phyloP scores from a whole-genome alignment of 1,140 invertebrate genomes.

The Thereuonema tuberculata region DNA sequence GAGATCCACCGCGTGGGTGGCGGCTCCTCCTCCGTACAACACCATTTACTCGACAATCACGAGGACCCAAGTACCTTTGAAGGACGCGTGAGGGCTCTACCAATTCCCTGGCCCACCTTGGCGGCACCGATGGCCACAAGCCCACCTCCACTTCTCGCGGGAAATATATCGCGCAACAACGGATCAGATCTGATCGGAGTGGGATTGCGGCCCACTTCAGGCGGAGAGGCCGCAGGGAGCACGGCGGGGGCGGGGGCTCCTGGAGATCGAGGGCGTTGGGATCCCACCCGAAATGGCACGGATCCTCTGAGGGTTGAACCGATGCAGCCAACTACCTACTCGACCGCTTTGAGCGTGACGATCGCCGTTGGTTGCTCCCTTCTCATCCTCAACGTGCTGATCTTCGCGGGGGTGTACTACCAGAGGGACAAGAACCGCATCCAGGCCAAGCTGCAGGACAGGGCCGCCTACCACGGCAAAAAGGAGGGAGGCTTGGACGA shows the following conservation, averaged over 20 bases:
- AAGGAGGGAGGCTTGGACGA: not conserved
- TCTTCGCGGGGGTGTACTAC: conserved; percentile 59
- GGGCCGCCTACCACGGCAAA: conserved; percentile 10
- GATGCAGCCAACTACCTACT: conserved; percentile 14
- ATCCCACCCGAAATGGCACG: not conserved
- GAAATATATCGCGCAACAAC: not conserved
- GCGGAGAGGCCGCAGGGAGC: too few species aligned
- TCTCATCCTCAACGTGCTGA: conserved; percentile 62
- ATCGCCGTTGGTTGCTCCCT: conserved; percentile 62
- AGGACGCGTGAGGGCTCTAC: conserved; percentile 54
- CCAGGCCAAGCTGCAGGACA: conserved; percentile 38
- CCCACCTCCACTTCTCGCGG: not conserved
- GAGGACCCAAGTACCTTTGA: conserved; percentile 66
- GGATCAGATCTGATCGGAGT: not conserved
- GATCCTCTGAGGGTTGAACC: not conserved
- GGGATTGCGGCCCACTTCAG: not conserved
- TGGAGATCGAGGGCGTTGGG: not conserved
- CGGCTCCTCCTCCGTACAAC: conserved; percentile 38
- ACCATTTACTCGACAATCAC: conserved; percentile 69
- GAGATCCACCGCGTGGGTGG: conserved; percentile 65
- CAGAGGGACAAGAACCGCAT: conserved; percentile 46
- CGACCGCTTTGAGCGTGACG: conserved; percentile 48
- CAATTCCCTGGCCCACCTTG: conserved; percentile 14
- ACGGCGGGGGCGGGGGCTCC: not conserved
- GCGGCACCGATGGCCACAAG: not conserved